These are phyloP conservation scores for Penaeus vannamei DNA, from an alignment of 1,140 invertebrate species.

Conservation along the genomic window DNA sequence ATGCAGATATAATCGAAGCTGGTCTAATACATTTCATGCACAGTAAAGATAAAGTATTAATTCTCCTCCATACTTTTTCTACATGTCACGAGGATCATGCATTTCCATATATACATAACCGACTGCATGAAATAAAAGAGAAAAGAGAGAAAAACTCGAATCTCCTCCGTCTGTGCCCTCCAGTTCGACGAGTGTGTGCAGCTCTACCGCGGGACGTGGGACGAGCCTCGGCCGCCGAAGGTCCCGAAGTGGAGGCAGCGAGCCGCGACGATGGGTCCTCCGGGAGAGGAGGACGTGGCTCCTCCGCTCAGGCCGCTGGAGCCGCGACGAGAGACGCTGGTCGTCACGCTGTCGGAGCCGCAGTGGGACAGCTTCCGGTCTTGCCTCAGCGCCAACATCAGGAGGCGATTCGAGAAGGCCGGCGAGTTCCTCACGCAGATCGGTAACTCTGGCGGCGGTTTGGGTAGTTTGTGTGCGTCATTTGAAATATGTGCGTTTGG, in stretches of 20 bases:
- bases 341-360: slow-evolving; percentile 60
- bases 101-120: neutral
- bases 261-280: slow-evolving; percentile 16
- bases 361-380: slow-evolving; percentile 61
- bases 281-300: slow-evolving; percentile 25
- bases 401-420: slow-evolving; percentile 40
- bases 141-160: neutral
- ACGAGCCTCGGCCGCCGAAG: slow-evolving; percentile 55
- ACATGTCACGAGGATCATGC: neutral
- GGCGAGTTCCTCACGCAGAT: slow-evolving; percentile 58
- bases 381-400: slow-evolving; percentile 28
- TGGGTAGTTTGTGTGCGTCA: neutral
- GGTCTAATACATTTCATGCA: too few relatives aligned
- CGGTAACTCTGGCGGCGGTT: slow-evolving; percentile 29
- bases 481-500: too few relatives aligned
- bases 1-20: too few relatives aligned
- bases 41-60: neutral
- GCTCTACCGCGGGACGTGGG: slow-evolving; percentile 67
- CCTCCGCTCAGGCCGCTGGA: slow-evolving; percentile 43
- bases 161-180: neutral
- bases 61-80: too few relatives aligned
- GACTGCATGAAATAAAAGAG: neutral
- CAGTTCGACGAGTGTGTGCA: slow-evolving; percentile 66
- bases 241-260: slow-evolving; percentile 57
- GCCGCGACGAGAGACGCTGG: slow-evolving; percentile 59